Evolutionary conservation across 2,797 vertebrate genomes (phyloP).

Genomic region (Chanos chanos): DNA sequence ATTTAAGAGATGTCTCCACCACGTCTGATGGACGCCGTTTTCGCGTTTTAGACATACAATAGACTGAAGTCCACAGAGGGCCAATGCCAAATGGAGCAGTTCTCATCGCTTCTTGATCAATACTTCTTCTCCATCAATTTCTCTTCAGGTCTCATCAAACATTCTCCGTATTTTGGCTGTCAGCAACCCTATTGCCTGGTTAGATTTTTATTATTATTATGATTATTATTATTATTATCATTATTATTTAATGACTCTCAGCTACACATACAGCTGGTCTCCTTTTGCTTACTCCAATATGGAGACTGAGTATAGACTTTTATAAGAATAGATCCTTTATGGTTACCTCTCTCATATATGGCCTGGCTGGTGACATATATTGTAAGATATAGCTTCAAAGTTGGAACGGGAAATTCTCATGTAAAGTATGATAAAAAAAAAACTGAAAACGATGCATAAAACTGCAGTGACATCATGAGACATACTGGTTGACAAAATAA

Average conservation of each 20-base stretch:
- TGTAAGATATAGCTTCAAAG: slow-evolving; percentile 41
- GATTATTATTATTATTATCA: too few relatives aligned
- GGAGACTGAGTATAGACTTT: slow-evolving; percentile 66
- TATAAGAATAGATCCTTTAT: too few relatives aligned
- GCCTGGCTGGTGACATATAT: slow-evolving; percentile 52
- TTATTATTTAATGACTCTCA: slow-evolving; percentile 62
- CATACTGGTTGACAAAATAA: not conserved
- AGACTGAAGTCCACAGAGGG: slow-evolving; percentile 21
- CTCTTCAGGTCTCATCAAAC: slow-evolving; percentile 59
- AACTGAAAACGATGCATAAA: slow-evolving; percentile 4
- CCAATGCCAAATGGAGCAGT: not conserved
- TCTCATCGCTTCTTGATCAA: slow-evolving; percentile 48
- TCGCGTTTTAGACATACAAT: slow-evolving; percentile 55
- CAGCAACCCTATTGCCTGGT: slow-evolving; percentile 57
- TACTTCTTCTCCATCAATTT: slow-evolving; percentile 42
- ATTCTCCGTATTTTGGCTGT: slow-evolving; percentile 45
- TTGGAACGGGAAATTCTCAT: not conserved
- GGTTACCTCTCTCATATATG: slow-evolving; percentile 51
- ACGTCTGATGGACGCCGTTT: slow-evolving; percentile 53
- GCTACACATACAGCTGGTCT: slow-evolving; percentile 43
- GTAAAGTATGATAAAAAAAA: not conserved
- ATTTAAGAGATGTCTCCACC: slow-evolving; percentile 39
- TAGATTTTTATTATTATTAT: too few relatives aligned
- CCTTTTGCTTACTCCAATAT: slow-evolving; percentile 72
- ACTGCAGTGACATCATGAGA: not conserved